These are phyloP conservation scores for Cinara cedri DNA, from an alignment of 2,888 invertebrate genomes.

Conservation along the genomic window DNA sequence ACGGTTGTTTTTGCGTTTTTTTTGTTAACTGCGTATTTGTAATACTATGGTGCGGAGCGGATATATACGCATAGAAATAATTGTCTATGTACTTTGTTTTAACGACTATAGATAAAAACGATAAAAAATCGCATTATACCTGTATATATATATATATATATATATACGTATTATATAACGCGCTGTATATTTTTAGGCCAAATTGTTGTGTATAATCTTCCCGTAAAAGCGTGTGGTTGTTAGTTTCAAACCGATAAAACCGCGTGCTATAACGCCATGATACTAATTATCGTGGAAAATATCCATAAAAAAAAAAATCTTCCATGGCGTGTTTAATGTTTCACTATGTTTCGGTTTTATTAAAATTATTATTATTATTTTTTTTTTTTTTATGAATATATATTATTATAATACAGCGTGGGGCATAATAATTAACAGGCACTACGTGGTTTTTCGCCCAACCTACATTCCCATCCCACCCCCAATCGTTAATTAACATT, in stretches of 20 bases:
- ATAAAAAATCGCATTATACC: neutral
- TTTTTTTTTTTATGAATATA: neutral
- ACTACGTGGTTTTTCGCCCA: neutral
- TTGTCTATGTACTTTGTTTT: neutral
- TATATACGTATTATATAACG: too few species aligned
- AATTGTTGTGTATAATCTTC: conserved; percentile 2
- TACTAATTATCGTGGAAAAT: conserved; percentile 18
- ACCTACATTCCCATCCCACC: too few species aligned
- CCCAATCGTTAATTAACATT: conserved; percentile 39
- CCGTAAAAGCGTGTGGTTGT: neutral
- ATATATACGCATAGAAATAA: neutral
- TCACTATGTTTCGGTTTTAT: neutral
- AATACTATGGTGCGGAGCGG: too few species aligned
- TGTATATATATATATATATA: too few species aligned
- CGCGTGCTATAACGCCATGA: neutral
- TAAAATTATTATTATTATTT: neutral
- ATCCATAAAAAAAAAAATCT: conserved; percentile 21
- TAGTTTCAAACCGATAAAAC: conserved; percentile 10
- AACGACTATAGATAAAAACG: neutral
- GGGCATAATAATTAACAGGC: conserved; percentile 21
- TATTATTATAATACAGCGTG: neutral
- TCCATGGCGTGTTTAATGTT: neutral
- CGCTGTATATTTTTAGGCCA: neutral
- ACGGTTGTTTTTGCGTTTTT: too few species aligned
- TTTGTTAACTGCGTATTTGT: neutral